phyloP scores from a whole-genome alignment of 2,888 invertebrate genomes.

The Melangyna quadrimaculata region DNA sequence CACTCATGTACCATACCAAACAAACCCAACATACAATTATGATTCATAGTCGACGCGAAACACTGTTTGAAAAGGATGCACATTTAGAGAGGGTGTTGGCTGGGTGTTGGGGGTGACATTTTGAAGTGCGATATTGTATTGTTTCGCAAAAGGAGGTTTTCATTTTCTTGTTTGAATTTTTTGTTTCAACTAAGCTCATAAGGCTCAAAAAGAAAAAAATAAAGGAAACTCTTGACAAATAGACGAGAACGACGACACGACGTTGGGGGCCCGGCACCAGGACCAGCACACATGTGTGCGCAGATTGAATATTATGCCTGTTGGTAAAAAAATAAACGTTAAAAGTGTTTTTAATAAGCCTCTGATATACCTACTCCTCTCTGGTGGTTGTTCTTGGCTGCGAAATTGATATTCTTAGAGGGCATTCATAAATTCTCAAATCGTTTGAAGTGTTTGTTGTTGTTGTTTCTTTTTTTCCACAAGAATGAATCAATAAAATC shows the following conservation, averaged over 20 bases:
- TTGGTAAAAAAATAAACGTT: constrained; percentile 10
- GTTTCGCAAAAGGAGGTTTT: constrained; percentile 35
- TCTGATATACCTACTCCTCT: background rate
- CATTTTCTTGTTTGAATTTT: constrained; percentile 1
- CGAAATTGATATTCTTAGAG: constrained; percentile 2
- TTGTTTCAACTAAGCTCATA: constrained; percentile 6
- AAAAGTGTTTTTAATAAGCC: constrained; percentile 20
- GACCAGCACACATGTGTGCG: background rate
- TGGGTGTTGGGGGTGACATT: constrained; percentile 58
- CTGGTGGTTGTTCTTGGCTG: background rate
- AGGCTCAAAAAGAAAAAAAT: background rate
- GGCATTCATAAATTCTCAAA: background rate
- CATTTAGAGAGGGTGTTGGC: constrained; percentile 23
- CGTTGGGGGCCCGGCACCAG: too few relatives aligned
- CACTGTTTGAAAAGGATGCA: constrained; percentile 29
- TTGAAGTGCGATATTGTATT: constrained; percentile 63
- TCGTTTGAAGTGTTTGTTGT: background rate
- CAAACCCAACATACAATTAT: constrained; percentile 23
- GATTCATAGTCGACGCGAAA: constrained; percentile 51
- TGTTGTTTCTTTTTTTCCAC: background rate
- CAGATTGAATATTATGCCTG: background rate
- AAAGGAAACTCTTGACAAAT: too few relatives aligned
- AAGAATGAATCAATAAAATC: background rate
- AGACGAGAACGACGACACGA: background rate
- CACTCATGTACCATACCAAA: background rate